phyloP scores from a whole-genome alignment of 1,140 invertebrate species.

The Colletes gigas region DNA sequence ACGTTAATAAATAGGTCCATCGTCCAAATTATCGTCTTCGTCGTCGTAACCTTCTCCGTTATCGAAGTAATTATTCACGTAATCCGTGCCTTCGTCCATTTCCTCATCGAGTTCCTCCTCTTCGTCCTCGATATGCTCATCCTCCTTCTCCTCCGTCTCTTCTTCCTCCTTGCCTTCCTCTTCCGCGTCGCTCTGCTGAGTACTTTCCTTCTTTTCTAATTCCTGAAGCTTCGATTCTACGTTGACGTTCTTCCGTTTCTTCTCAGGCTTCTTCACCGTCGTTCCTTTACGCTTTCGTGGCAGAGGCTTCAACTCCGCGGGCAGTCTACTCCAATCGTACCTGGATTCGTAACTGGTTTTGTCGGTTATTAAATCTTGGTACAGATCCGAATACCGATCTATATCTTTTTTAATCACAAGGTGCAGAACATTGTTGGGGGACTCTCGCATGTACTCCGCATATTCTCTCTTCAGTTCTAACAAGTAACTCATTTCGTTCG shows the following conservation, averaged over 20 bases:
- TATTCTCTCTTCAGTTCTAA: constrained; percentile 84
- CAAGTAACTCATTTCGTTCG: constrained; percentile 81
- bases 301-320: constrained; percentile 80
- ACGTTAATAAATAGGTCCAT: constrained; percentile 85
- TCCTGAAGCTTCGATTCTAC: constrained; percentile 82
- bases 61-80: constrained; percentile 92
- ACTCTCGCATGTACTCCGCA: constrained; percentile 82
- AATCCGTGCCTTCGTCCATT: constrained; percentile 89
- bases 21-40: constrained; percentile 92
- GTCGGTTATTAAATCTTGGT: constrained; percentile 76
- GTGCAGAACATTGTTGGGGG: constrained; percentile 79
- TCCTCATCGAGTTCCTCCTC: constrained; percentile 84
- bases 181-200: constrained; percentile 76
- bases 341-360: constrained; percentile 76
- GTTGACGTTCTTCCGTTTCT: constrained; percentile 73
- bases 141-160: constrained; percentile 80
- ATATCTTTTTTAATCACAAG: constrained; percentile 82
- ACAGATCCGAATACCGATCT: constrained; percentile 85
- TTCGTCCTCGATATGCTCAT: constrained; percentile 74
- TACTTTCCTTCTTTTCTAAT: constrained; percentile 83
- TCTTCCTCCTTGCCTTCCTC: constrained; percentile 81
- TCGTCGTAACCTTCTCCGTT: constrained; percentile 93
- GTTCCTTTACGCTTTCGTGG: constrained; percentile 73
- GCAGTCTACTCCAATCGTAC: constrained; percentile 83
- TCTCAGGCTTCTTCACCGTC: constrained; percentile 33